Percentiles rank a stretch among this genome's conserved stretches.
phyloP scores from a whole-genome alignment of 2,797 vertebrate genomes.

The Apodemus agrarius region DNA sequence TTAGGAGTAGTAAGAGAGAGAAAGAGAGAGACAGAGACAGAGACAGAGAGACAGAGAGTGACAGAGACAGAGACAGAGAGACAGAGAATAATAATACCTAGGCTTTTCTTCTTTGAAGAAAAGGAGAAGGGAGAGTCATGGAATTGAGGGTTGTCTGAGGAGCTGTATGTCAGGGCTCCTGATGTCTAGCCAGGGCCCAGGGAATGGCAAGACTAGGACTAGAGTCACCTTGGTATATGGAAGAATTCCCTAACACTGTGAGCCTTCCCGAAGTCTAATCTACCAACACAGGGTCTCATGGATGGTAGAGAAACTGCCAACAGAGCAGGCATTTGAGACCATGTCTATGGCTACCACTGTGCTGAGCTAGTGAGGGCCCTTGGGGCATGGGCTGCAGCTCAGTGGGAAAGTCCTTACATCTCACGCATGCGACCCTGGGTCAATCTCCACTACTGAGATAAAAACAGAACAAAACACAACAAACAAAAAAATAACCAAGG shows the following conservation, averaged over 20 bases:
- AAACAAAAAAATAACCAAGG: neutral
- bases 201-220: neutral
- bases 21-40: no score
- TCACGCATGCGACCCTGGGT: no score
- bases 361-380: neutral
- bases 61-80: no score
- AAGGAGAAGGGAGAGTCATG: neutral
- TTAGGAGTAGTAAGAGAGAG: neutral
- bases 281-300: neutral
- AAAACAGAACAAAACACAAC: neutral
- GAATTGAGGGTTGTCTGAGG: neutral
- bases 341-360: neutral
- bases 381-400: neutral
- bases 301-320: neutral
- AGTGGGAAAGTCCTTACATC: neutral
- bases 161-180: neutral
- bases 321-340: neutral
- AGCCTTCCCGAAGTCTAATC: neutral
- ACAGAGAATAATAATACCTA: neutral
- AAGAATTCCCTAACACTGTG: neutral
- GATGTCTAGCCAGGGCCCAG: neutral
- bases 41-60: no score
- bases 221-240: neutral
- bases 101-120: conserved; percentile 9
- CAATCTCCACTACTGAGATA: neutral